A percentile compares a stretch with the other conserved stretches of the same genome.
phyloP scores from a whole-genome alignment of 2,888 invertebrate species.

The Cheilosia soror region DNA sequence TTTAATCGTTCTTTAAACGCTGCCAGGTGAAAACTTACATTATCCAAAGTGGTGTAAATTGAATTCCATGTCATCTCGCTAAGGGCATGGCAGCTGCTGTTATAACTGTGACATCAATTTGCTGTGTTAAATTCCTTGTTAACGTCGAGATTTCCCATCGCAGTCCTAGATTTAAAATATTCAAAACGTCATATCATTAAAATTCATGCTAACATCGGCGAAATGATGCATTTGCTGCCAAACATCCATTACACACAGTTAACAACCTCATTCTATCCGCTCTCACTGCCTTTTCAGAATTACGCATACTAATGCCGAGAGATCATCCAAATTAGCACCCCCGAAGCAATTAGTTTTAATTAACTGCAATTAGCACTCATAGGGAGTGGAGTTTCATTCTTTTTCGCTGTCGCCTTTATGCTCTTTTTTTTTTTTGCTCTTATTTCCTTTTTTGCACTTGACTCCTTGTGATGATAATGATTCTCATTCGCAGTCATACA shows the following conservation, averaged over 20 bases:
- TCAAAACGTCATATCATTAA: conserved; percentile 29
- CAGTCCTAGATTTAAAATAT: neutral
- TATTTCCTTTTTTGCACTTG: conserved; percentile 10
- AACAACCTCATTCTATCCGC: conserved; percentile 33
- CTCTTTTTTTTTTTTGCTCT: neutral
- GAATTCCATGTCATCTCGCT: too few relatives aligned
- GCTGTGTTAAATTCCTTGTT: neutral
- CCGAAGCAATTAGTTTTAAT: conserved; percentile 72
- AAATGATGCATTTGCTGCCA: conserved; percentile 43
- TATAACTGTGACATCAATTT: neutral
- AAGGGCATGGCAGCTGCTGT: neutral
- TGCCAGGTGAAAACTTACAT: too few relatives aligned
- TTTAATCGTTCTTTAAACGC: too few relatives aligned
- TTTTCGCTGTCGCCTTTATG: conserved; percentile 4
- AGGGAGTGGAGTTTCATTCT: conserved; percentile 54
- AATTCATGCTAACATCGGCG: conserved; percentile 22
- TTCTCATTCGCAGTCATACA: conserved; percentile 52
- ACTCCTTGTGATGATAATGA: conserved; percentile 36
- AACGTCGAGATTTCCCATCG: neutral
- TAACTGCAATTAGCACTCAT: conserved; percentile 71
- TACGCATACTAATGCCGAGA: conserved; percentile 55
- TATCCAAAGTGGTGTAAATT: too few relatives aligned
- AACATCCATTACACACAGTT: conserved; percentile 27
- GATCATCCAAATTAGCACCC: conserved; percentile 68
- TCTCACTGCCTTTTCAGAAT: neutral